Conservation (phyloP, 2,113 vertebrate species). For the Leptobrachium leishanense region DNA sequence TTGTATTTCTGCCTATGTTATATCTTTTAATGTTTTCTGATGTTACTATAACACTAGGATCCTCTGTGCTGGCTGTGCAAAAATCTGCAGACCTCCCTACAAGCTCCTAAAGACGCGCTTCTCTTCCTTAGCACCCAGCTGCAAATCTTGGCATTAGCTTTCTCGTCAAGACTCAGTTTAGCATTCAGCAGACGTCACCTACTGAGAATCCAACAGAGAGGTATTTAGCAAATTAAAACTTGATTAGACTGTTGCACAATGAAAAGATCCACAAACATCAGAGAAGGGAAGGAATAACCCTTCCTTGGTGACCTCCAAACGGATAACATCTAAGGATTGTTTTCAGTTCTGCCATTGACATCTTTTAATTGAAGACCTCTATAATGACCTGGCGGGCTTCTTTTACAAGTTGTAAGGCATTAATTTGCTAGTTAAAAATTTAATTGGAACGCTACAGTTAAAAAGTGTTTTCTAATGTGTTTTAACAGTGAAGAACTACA, state of each 20-base stretch:
- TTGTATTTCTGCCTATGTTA: too few relatives aligned
- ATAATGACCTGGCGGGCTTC: too few relatives aligned
- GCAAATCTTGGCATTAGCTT: conserved; percentile 4
- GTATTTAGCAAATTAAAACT: conserved; percentile 48
- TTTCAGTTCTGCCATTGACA: not conserved
- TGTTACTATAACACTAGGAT: too few relatives aligned
- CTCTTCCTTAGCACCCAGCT: not conserved
- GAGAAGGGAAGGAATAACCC: conserved; percentile 22
- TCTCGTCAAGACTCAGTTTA: conserved; percentile 38
- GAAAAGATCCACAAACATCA: conserved; percentile 32
- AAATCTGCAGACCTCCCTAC: too few relatives aligned
- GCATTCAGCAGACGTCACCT: conserved; percentile 45
- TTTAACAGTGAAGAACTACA: too few relatives aligned
- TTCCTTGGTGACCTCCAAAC: conserved; percentile 5
- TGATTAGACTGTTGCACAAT: conserved; percentile 45
- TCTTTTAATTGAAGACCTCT: too few relatives aligned
- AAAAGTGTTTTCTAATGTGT: too few relatives aligned
- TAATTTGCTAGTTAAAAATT: too few relatives aligned
- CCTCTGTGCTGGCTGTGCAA: too few relatives aligned
- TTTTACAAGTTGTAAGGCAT: too few relatives aligned
- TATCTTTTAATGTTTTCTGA: too few relatives aligned
- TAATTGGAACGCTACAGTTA: too few relatives aligned
- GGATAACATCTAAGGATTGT: not conserved
- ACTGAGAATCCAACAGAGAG: conserved; percentile 47
- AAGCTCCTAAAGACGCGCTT: not conserved